Percentiles rank a stretch among this genome's conserved stretches.
Evolutionary conservation across 2,113 vertebrate genomes (phyloP).

Genomic region (Macquaria australasica): DNA sequence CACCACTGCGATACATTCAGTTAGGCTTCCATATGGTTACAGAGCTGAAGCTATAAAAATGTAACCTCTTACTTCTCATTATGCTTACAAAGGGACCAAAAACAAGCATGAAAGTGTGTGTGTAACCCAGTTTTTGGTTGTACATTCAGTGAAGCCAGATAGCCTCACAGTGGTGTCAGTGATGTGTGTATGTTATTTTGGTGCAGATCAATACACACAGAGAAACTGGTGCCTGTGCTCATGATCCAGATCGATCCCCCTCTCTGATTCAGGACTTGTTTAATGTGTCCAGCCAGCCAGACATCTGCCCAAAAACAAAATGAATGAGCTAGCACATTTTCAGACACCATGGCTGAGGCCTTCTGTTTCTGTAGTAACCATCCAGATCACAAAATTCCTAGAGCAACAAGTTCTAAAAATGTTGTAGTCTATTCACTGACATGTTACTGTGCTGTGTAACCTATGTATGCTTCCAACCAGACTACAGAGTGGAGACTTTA

Average conservation of each 20-base stretch:
- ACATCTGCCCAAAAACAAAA: background rate
- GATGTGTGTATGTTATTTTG: conserved; percentile 18
- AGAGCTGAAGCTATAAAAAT: background rate
- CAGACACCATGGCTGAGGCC: background rate
- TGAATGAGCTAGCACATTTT: background rate
- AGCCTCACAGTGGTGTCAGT: background rate
- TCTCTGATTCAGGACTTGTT: conserved; percentile 4
- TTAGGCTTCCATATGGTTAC: conserved; percentile 13
- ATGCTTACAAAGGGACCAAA: background rate
- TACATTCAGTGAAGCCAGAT: background rate
- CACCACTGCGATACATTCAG: background rate
- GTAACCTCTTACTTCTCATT: background rate
- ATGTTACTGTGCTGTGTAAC: background rate
- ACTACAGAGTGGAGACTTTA: background rate
- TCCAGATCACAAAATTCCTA: background rate
- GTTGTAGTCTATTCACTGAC: background rate
- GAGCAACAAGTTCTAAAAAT: background rate
- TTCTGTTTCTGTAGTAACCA: background rate
- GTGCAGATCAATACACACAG: conserved; percentile 25
- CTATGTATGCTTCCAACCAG: background rate
- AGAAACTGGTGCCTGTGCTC: background rate
- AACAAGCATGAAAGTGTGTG: background rate
- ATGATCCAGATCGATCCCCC: conserved; percentile 15
- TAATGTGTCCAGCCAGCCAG: background rate
- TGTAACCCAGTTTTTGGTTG: background rate